Conservation (phyloP, 1,140 invertebrate genomes). For the Coenobita brevimanus region DNA sequence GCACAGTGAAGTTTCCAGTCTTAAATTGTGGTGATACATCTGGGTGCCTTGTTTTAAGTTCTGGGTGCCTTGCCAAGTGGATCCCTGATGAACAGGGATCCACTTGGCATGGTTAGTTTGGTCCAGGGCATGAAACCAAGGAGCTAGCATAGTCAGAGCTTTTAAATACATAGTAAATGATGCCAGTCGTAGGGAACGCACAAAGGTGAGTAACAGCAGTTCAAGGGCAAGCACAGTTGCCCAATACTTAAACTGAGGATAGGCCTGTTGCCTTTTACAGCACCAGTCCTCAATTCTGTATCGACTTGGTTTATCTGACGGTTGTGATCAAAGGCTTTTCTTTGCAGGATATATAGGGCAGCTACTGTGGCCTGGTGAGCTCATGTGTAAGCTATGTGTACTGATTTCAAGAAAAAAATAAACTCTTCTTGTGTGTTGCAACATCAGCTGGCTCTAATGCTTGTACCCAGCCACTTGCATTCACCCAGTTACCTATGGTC, state of each 20-base stretch:
- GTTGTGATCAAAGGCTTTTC: neutral
- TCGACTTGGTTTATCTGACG: neutral
- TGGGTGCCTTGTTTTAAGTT: constrained; percentile 6
- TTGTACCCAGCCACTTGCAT: constrained; percentile 26
- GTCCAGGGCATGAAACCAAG: constrained; percentile 3
- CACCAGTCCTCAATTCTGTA: constrained; percentile 8
- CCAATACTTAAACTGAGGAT: constrained; percentile 29
- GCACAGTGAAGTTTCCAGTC: neutral
- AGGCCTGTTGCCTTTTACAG: neutral
- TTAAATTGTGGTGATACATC: neutral
- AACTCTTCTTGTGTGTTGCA: neutral
- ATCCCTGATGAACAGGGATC: constrained; percentile 1
- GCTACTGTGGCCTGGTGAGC: constrained; percentile 13
- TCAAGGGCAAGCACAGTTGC: constrained; percentile 30
- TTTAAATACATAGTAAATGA: constrained; percentile 25
- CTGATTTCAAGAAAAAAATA: neutral
- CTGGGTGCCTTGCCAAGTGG: too few species aligned
- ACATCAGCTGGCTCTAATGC: constrained; percentile 14
- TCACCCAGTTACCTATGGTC: constrained; percentile 1
- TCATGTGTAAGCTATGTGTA: neutral
- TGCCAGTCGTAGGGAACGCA: constrained; percentile 15
- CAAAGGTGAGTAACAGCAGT: constrained; percentile 12
- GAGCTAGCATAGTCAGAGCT: too few species aligned
- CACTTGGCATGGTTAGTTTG: constrained; percentile 37
- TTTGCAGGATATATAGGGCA: too few species aligned